These are phyloP conservation scores for Nannoperca australis DNA, from an alignment of 2,797 vertebrate species.

Conservation along the genomic window DNA sequence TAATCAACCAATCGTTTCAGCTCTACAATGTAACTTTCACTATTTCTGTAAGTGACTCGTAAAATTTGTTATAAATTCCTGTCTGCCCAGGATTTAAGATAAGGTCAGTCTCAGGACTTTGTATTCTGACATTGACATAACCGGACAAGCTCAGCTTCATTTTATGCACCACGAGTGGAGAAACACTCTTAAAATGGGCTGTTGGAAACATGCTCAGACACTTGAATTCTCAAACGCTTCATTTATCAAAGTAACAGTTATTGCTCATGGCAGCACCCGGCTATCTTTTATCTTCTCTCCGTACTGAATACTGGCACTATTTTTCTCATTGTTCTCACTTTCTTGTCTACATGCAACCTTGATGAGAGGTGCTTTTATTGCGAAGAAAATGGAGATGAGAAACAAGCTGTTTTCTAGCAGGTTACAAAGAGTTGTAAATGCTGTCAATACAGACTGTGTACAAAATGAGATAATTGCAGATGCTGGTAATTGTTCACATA, in stretches of 20 bases:
- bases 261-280: constrained; percentile 73
- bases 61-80: constrained; percentile 41
- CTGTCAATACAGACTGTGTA: constrained; percentile 51
- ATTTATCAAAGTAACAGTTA: constrained; percentile 77
- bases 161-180: constrained; percentile 63
- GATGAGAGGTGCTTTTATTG: constrained; percentile 39
- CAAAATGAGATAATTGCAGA: constrained; percentile 54
- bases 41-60: constrained; percentile 37
- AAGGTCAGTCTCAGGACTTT: constrained; percentile 61
- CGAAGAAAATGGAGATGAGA: constrained; percentile 24
- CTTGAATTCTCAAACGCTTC: constrained; percentile 75
- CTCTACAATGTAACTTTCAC: not conserved
- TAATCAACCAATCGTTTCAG: not conserved
- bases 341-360: constrained; percentile 55
- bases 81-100: constrained; percentile 46
- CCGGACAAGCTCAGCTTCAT: constrained; percentile 67
- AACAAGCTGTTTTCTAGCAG: constrained; percentile 22
- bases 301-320: constrained; percentile 71
- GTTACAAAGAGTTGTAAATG: constrained; percentile 35
- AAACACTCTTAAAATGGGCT: constrained; percentile 67
- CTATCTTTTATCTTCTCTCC: constrained; percentile 71
- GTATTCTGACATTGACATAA: constrained; percentile 64
- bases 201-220: constrained; percentile 71
- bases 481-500: constrained; percentile 38
- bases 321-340: constrained; percentile 71